Percentiles rank a stretch among this genome's conserved stretches.
Conservation (phyloP, 2,888 invertebrate genomes). For the Catotricha subobsoleta region DNA sequence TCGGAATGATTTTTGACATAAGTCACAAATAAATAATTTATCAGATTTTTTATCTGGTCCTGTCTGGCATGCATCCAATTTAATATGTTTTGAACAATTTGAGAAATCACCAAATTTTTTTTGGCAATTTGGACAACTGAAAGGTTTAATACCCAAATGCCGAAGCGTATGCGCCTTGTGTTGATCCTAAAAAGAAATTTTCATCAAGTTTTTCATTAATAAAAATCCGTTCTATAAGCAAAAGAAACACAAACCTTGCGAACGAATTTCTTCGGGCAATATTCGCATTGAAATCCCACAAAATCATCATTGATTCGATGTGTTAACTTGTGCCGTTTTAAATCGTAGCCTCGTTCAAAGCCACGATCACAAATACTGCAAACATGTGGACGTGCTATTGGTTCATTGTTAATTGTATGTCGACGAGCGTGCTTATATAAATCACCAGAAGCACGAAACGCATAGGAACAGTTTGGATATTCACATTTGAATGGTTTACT, state of each 20-base stretch:
- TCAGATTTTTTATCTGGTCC: background rate
- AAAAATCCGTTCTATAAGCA: no score
- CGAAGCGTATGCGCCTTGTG: background rate
- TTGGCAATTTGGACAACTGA: background rate
- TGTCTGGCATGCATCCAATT: background rate
- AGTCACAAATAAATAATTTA: background rate
- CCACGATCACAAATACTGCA: background rate
- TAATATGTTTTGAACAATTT: background rate
- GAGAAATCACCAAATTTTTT: background rate
- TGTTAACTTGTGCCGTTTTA: background rate
- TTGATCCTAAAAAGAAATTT: background rate
- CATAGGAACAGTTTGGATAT: background rate
- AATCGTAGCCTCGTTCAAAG: background rate
- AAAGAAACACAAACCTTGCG: conserved; percentile 2
- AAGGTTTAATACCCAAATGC: conserved; percentile 1
- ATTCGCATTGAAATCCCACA: conserved; percentile 1
- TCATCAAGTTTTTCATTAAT: no score
- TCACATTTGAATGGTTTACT: background rate
- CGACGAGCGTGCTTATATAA: background rate
- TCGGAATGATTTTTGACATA: background rate
- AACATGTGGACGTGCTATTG: background rate
- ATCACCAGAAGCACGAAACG: conserved; percentile 2
- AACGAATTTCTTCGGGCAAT: background rate
- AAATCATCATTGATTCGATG: background rate
- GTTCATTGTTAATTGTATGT: background rate